Base-by-base conservation (phyloP, 2,888 invertebrate species). In the Phaonia tiefii region DNA sequence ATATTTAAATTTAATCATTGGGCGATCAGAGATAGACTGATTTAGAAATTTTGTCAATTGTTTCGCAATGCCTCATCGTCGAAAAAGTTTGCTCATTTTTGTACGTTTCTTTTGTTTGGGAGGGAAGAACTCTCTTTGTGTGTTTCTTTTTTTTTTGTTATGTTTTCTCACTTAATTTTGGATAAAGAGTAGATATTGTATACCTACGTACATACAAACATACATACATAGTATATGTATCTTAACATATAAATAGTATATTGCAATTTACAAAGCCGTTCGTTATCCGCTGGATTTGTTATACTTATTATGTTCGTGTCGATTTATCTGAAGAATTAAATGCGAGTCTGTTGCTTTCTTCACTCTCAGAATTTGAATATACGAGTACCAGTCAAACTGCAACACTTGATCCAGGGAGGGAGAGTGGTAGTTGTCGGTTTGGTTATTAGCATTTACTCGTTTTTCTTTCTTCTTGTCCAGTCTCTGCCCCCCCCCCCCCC, bases 11-110 rank as follows among this genome's bases (percentile, higher is more conserved):
- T 87, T 88, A 89, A 89, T 89, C 90, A 90, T 90, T 90, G 89
- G 85, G 89, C 90, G 89, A 89, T 89, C 90, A 88, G 89, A 87
- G 88, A 86, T 88, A 89, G 90, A 89, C 89, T 89, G 85, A 88
- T 86, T 81, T 72, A 39, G 56, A 69, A 78, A 85, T 84, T 85
- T 86, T 85, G 67, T 75, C 78, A 54, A 67, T 69, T 75, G 67
- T 81, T 77, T 82, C 56, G 60, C 74, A 76, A 60, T 60, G 75
- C 79, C 71, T 75, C 26, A 72, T 80, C 60, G 66, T 25, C 70
- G 76, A 82, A 71, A 5, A 85, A 78, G 67, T 83, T 83, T 83
- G 79, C 65, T 85, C 56, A 83, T 75, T 83, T 60, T 10, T 44
- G n/a, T 22, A 3, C 8, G 31, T 31, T 31, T 31, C 8, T 31